phyloP scores from a whole-genome alignment of 2,888 invertebrate species.

The Drosophila macrospina region DNA sequence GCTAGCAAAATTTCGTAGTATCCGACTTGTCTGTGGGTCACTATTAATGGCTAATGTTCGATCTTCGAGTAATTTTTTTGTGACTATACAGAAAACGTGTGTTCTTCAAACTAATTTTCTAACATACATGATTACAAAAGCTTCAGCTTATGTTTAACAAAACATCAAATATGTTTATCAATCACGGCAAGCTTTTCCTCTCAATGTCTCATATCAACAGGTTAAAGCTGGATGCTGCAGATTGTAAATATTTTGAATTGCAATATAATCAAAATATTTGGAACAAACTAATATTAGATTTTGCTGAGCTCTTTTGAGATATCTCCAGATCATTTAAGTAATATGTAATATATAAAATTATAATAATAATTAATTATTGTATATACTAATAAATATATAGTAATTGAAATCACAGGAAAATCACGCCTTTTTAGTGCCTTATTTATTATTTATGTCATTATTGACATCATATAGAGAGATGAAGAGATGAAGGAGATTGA shows the following conservation, averaged over 20 bases:
- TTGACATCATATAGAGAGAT: too few species aligned
- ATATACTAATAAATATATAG: too few species aligned
- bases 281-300: neutral
- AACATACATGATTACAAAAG: conserved; percentile 27
- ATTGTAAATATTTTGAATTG: too few species aligned
- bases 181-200: neutral
- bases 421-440: too few species aligned
- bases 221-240: too few species aligned
- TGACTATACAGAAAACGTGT: conserved; percentile 36
- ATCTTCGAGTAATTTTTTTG: conserved; percentile 8
- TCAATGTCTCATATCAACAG: too few species aligned
- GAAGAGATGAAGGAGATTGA: too few species aligned
- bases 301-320: neutral
- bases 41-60: conserved; percentile 12
- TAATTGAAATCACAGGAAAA: too few species aligned
- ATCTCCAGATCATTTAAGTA: neutral
- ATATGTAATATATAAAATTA: too few species aligned
- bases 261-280: neutral
- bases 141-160: neutral
- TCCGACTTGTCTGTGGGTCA: conserved; percentile 19
- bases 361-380: too few species aligned
- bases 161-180: neutral
- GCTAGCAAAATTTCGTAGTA: conserved; percentile 38
- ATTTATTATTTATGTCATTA: too few species aligned
- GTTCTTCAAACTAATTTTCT: conserved; percentile 39